A percentile compares a stretch with the other conserved stretches of the same genome.
Conservation (phyloP, 2,113 vertebrate species). For the Panthera leo region DNA sequence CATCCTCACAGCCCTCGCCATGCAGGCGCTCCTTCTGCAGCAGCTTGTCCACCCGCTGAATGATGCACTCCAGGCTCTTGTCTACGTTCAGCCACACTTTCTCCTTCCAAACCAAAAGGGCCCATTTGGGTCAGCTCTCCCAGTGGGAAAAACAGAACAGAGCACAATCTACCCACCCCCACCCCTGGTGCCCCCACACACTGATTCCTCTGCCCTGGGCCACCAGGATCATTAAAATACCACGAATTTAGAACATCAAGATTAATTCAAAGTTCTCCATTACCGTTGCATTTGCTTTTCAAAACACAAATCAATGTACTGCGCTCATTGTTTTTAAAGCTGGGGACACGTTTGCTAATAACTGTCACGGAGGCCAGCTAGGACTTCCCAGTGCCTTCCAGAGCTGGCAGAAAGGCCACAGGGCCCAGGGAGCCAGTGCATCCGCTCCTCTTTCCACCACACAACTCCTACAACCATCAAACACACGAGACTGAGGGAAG, state of each 20-base stretch:
- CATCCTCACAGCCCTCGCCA: slow-evolving; percentile 89
- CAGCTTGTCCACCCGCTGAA: slow-evolving; percentile 97
- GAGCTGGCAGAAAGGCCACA: neutral
- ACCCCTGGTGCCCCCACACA: neutral
- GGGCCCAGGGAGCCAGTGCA: neutral
- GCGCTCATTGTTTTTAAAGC: neutral
- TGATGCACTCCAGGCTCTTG: slow-evolving; percentile 98
- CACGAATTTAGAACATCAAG: neutral
- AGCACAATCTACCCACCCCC: neutral
- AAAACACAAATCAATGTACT: neutral
- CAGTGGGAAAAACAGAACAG: neutral
- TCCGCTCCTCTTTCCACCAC: neutral
- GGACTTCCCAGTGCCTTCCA: neutral
- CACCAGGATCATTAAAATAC: neutral
- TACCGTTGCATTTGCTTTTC: neutral
- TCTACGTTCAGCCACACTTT: slow-evolving; percentile 98
- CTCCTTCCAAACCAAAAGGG: slow-evolving; percentile 87
- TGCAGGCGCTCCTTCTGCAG: slow-evolving; percentile 94
- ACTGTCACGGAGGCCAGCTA: neutral
- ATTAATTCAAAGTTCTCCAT: neutral
- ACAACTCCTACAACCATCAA: neutral
- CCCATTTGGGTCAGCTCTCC: neutral
- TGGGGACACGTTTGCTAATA: neutral
- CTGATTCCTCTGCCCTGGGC: neutral
- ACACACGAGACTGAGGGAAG: neutral